Evolutionary conservation across 2,888 invertebrate genomes (phyloP).

Genomic region (Prosopocoilus inquinatus): DNA sequence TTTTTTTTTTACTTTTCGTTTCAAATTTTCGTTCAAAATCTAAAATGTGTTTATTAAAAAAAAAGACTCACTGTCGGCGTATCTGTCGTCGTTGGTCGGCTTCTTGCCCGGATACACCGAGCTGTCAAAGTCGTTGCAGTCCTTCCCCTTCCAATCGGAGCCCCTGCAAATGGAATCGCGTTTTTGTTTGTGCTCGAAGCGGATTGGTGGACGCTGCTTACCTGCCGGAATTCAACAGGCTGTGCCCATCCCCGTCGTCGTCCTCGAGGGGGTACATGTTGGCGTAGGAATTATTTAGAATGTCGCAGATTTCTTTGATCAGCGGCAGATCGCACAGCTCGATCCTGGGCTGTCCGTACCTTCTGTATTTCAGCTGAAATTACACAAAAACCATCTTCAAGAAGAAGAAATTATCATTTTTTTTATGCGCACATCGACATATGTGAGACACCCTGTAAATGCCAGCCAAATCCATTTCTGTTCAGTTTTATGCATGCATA

Average conservation of each 20-base stretch:
- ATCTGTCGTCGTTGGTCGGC: conserved; percentile 30
- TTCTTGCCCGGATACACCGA: conserved; percentile 37
- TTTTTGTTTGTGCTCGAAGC: neutral
- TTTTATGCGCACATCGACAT: too few relatives aligned
- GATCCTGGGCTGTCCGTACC: neutral
- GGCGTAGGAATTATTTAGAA: conserved; percentile 34
- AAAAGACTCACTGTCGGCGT: conserved; percentile 30
- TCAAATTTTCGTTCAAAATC: neutral
- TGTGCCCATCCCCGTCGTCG: conserved; percentile 39
- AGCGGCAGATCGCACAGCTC: conserved; percentile 37
- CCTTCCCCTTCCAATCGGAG: conserved; percentile 41
- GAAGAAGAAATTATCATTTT: neutral
- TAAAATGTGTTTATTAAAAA: neutral
- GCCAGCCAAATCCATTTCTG: too few relatives aligned
- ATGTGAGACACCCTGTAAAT: too few relatives aligned
- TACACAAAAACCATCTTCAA: neutral
- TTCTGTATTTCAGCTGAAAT: neutral
- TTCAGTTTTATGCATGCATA: too few relatives aligned
- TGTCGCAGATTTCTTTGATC: conserved; percentile 36
- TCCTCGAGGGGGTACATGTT: conserved; percentile 36
- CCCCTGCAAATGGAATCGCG: conserved; percentile 29
- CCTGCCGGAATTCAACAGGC: conserved; percentile 33
- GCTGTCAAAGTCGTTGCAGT: conserved; percentile 36
- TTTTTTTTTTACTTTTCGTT: too few relatives aligned
- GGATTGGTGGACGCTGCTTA: conserved; percentile 17